Evolutionary conservation across 2,888 invertebrate genomes (phyloP), one percentile per base, ranked within the genome.

Genomic region (Creontiades dilutus): DNA sequence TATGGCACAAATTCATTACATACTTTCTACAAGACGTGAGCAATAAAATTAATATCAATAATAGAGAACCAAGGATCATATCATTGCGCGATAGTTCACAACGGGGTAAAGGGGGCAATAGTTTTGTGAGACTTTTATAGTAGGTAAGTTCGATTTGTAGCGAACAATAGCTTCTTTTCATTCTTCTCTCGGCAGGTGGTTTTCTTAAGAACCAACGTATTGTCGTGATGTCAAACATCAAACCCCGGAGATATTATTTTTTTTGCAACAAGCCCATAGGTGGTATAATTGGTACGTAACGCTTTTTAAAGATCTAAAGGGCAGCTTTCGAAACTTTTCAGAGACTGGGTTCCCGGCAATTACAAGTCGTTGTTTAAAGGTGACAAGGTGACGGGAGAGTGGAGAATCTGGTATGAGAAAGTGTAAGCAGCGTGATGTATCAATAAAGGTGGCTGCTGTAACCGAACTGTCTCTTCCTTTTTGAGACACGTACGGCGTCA

Each of bases 311-410:
- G 16, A n/a, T 16, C 19, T 9, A 19, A 61, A 61, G n/a, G 19
- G n/a, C n/a, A 61, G 19, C n/a, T 61, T 61, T 61, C 61, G 61
- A 61, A n/a, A n/a, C 61, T 61, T 19, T 61, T 61, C 16, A 61
- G 61, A 61, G 61, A 16, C 52, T 16, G 61, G 61, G 19, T 19
- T 61, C 9, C 19, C 16, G 19, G n/a, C 61, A 19, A 16, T 61
- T 19, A 61, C 61, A 14, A 3, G 52, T 14, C 13, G 52, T 61
- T 61, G 61, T 61, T 61, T 19, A 61, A 61, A 61, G 61, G 61
- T n/a, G n/a, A 61, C 16, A 61, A 61, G 61, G 52, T 19, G 61
- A 61, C 0, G 19, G 3, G 52, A 52, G 52, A 19, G 61, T 61
- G 0, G 19, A 19, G n/a, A 61, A 61, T n/a, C 61, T 61, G n/a